These are phyloP conservation scores for Polyommatus icarus DNA, from an alignment of 2,888 invertebrate genomes.

Conservation along the genomic window DNA sequence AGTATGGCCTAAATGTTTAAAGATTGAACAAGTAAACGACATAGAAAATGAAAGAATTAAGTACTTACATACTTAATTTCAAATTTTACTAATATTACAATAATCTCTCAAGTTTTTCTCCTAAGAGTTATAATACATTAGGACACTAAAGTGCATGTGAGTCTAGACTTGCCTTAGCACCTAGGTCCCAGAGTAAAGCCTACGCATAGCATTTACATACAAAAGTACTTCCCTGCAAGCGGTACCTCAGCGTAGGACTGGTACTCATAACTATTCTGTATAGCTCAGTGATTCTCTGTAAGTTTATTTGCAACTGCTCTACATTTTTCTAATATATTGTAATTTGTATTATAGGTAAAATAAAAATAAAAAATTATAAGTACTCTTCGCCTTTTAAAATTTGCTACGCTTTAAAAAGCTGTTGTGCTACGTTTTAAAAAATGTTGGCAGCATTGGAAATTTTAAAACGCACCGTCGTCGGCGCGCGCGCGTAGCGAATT, in stretches of 20 bases:
- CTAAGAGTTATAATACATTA: neutral
- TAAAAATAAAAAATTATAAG: too few relatives aligned
- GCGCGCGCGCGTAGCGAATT: slow-evolving; percentile 71
- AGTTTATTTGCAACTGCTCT: neutral
- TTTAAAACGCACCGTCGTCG: slow-evolving; percentile 63
- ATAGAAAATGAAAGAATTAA: too few relatives aligned
- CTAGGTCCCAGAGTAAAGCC: slow-evolving; percentile 54
- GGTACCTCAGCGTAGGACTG: slow-evolving; percentile 67
- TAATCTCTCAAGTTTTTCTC: neutral
- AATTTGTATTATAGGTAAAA: too few relatives aligned
- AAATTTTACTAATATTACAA: too few relatives aligned
- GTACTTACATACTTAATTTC: too few relatives aligned
- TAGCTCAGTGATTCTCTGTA: neutral
- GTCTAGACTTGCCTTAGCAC: slow-evolving; percentile 56
- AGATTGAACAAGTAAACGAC: too few relatives aligned
- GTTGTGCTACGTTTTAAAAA: too few relatives aligned
- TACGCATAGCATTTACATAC: slow-evolving; percentile 78
- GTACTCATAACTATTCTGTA: slow-evolving; percentile 35
- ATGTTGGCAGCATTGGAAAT: slow-evolving; percentile 14
- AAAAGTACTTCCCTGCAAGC: slow-evolving; percentile 72
- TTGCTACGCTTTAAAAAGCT: too few relatives aligned
- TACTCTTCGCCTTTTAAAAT: neutral
- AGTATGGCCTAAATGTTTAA: too few relatives aligned
- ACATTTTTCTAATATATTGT: neutral
- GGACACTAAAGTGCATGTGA: slow-evolving; percentile 40